Evolutionary conservation across 2,113 vertebrate species (phyloP), one percentile per base, ranked within the genome.

Genomic region (Aepyceros melampus): DNA sequence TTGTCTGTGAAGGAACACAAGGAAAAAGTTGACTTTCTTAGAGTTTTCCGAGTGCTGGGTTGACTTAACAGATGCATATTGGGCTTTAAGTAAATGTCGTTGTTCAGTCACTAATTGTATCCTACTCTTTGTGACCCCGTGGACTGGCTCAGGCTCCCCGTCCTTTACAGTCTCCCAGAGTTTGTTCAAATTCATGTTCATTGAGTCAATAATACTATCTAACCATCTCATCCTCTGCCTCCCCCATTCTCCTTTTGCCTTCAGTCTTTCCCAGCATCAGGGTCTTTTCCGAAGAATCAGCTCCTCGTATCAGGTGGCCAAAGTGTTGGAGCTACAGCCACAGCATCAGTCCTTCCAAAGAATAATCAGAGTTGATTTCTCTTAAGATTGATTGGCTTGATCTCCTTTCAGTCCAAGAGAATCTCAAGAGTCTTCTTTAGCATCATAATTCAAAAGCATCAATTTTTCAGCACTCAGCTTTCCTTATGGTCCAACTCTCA

Each of bases 71-170:
- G 53, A 60, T 5, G 9, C 19, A 6, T 43, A 29, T 25, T 51
- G 19, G 29, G 25, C 56, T 62, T 25, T 71, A 36, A 23, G 19
- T 71, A 40, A 40, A 40, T 40, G 67, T 40, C 40, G n/a, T 36
- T 23, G 67, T 40, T 71, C 19, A 71, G 19, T 71, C n/a, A 71
- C 10, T 23, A 71, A 71, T 40, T 71, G n/a, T 23, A 40, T 13
- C n/a, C 5, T 23, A 36, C 19, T 40, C 19, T 71, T 71, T 71
- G n/a, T 1, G 0, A 71, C n/a, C 10, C 10, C 5, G 0, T 23
- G 67, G 19, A 23, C 10, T 23, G 67, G n/a, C 9, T 71, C 67
- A 71, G n/a, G 67, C 11, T 40, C 9, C n/a, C 19, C 67, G 19
- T 71, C n/a, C 67, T 40, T 23, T 40, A 40, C 10, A 74, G 67